phyloP scores from a whole-genome alignment of 2,113 vertebrate genomes.

The Fregata magnificens region DNA sequence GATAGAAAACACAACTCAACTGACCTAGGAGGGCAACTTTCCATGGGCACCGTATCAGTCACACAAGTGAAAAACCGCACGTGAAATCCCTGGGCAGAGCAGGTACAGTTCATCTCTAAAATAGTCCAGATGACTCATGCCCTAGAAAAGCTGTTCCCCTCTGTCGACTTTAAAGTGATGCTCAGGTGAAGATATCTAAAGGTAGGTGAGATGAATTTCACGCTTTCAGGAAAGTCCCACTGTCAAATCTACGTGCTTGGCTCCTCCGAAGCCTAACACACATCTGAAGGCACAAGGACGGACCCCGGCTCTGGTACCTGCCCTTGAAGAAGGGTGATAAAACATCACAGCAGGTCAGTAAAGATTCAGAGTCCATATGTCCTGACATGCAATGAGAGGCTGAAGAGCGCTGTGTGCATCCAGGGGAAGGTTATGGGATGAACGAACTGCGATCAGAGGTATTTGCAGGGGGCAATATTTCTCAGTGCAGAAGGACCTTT shows the following conservation, averaged over 20 bases:
- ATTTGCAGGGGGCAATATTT: background rate
- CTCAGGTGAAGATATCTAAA: background rate
- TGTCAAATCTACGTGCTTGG: background rate
- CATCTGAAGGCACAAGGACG: background rate
- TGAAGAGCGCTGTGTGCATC: background rate
- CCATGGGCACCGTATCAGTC: background rate
- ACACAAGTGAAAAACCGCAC: background rate
- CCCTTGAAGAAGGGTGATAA: background rate
- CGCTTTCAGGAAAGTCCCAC: background rate
- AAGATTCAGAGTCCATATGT: background rate
- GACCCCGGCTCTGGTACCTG: background rate
- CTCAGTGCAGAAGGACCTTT: background rate
- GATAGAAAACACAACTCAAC: background rate
- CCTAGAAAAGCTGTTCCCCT: background rate
- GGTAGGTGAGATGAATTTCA: background rate
- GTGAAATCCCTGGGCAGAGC: background rate
- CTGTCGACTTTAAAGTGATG: background rate
- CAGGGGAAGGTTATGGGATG: background rate
- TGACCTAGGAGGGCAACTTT: background rate
- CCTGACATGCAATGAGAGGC: rapidly evolving
- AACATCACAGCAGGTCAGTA: background rate
- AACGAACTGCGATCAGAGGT: rapidly evolving
- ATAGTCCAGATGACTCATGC: background rate
- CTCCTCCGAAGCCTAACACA: background rate
- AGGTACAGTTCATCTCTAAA: background rate